Conservation (phyloP, 2,113 vertebrate genomes). For the Grallaria varia region DNA sequence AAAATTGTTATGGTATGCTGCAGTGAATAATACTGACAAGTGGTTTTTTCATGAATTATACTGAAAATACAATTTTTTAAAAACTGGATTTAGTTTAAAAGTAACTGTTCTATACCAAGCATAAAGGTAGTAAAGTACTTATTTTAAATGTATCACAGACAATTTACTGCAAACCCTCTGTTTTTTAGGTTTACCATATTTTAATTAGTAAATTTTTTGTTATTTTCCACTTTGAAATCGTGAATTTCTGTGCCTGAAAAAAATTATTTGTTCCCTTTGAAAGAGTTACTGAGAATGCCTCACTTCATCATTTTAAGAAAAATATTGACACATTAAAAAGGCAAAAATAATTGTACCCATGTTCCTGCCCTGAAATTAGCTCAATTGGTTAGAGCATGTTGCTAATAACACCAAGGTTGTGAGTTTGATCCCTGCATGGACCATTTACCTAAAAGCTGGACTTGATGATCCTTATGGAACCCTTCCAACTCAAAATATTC, state of each 20-base stretch:
- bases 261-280: neutral
- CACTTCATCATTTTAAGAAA: neutral
- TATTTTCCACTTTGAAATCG: neutral
- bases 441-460: neutral
- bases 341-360: neutral
- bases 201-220: neutral
- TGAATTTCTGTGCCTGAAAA: neutral
- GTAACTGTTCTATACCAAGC: neutral
- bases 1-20: neutral
- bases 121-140: neutral
- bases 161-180: neutral
- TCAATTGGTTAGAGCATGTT: neutral
- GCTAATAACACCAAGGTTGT: neutral
- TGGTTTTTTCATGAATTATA: neutral
- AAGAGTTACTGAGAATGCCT: neutral
- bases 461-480: neutral
- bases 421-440: neutral
- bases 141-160: neutral
- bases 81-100: neutral
- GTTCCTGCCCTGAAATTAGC: neutral
- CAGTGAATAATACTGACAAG: neutral
- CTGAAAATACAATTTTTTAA: neutral
- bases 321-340: neutral
- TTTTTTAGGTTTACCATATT: neutral
- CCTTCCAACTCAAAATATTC: neutral